Evolutionary conservation across 2,888 invertebrate species (phyloP).

Genomic region (Julus scandinavius): DNA sequence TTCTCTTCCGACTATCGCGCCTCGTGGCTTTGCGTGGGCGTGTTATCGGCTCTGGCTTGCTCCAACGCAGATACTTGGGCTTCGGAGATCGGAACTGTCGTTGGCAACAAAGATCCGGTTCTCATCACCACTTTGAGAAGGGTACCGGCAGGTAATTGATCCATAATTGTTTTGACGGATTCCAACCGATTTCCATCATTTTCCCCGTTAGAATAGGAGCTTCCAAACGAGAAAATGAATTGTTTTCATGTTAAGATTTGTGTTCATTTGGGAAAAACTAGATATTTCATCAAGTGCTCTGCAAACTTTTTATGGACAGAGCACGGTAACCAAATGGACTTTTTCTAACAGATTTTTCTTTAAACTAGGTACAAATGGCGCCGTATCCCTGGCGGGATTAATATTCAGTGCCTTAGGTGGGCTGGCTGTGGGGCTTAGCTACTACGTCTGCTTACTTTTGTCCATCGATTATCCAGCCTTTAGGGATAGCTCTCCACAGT

Average conservation of each 20-base stretch:
- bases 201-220: no score
- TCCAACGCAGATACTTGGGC: slow-evolving; percentile 92
- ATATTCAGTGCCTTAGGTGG: slow-evolving; percentile 76
- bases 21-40: slow-evolving; percentile 83
- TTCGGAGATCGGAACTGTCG: slow-evolving; percentile 84
- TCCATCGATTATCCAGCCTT: slow-evolving; percentile 73
- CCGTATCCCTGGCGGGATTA: slow-evolving; percentile 73
- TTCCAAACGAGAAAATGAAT: no score
- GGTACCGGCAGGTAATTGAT: slow-evolving; percentile 76
- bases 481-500: slow-evolving; percentile 71
- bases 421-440: slow-evolving; percentile 76
- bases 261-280: no score
- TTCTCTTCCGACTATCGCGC: slow-evolving; percentile 76
- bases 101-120: slow-evolving; percentile 75
- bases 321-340: no score
- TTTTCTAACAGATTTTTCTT: background rate
- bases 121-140: slow-evolving; percentile 78
- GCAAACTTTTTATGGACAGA: no score
- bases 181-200: no score
- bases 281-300: no score
- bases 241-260: no score
- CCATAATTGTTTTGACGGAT: background rate
- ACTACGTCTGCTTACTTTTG: slow-evolving; percentile 76
- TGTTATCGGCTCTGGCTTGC: slow-evolving; percentile 81
- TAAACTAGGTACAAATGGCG: slow-evolving; percentile 85